Evolutionary conservation across 1,140 invertebrate species (phyloP), one percentile per base, ranked within the genome.

Genomic region (Atopsyche davidsoni): DNA sequence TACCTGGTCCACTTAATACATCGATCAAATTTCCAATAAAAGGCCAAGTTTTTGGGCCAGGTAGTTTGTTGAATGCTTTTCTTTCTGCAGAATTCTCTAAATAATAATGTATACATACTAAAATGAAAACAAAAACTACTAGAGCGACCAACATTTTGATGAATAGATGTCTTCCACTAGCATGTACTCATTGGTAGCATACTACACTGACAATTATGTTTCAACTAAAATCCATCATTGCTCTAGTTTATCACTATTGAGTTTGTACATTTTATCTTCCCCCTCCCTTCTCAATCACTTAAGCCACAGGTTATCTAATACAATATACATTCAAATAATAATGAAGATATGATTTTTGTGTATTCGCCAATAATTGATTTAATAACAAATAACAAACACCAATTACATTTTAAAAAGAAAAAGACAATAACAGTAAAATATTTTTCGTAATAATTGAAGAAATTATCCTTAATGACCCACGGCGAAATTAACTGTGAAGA

Each of bases 131-230:
- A 28, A 28, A 28, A n/a, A 28, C n/a, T n/a, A 28, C 6, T 28
- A 28, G n/a, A n/a, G n/a, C n/a, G n/a, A n/a, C 23, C 4, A 4
- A n/a, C 18, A 43, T 10, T 22, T 14, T 11, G 73, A 76, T 35
- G 78, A 68, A 66, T 87, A 79, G 36, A 65, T 72, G 46, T 85
- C 75, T 4, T 74, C 79, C 66, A 86, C 64, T 44, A 72, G 73
- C 1, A 79, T 85, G 6, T 89, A 60, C 10, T 81, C 58, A 64
- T 83, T 83, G 11, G 87, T 63, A 2, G 76, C 75, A 76, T 31
- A 74, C 75, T 22, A 86, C 70, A 1, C 83, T 1, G 78, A 73
- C 1, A 83, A 62, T 91, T 89, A 61, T 91, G 87, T 11, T 86
- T 86, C 77, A 82, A 64, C 57, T 75, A 45, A 41, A 11, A 9